Base-by-base conservation (phyloP, 2,888 invertebrate genomes). In the Tachina lurida region DNA sequence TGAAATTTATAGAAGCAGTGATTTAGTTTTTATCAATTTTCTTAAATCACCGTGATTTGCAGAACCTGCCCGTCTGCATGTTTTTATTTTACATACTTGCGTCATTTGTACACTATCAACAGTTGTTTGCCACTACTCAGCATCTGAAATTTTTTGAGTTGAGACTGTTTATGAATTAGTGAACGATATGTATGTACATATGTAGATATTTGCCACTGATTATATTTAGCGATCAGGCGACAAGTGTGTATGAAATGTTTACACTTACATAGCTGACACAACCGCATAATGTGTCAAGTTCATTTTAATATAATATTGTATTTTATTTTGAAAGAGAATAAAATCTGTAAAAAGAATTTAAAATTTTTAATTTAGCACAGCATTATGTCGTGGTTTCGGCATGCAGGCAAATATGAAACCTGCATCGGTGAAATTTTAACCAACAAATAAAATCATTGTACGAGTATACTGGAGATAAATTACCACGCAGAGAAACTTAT, bases 281-380 rank as follows among this genome's bases (percentile, higher is more conserved):
- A 78, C 74, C 84, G 31, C 83, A 83, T 77, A 71, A 80, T 84
- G 67, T 87, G 86, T 84, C 87, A 87, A 87, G 86, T 86, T 87
- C 86, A 78, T 84, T 87, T 86, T 80, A 87, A 87, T 87, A 68
- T 67, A 84, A 39, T 13, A 49, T 43, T 49, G 31, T 31, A 31
- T 31, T 31, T 31, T 52, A 9, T 52, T 80, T 73, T 67, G 3
- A 13, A 67, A 68, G 43, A 60, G 15, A 43, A 67, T 9, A 41
- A 56, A 70, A 56, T 60, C 17, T 62, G 15, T 67, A 41, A 47
- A 74, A 58, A 41, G 12, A 73, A 9, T 67, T 31, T 31, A 31
- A 52, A 41, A 65, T 49, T 39, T 43, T 17, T 43, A 58, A 73
- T 73, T 65, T 63, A 70, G 63, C 71, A 65, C 45, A 49, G 39